Conservation (phyloP, 64 coral and sea anemone genomes). For the Platygyra sinensis region DNA sequence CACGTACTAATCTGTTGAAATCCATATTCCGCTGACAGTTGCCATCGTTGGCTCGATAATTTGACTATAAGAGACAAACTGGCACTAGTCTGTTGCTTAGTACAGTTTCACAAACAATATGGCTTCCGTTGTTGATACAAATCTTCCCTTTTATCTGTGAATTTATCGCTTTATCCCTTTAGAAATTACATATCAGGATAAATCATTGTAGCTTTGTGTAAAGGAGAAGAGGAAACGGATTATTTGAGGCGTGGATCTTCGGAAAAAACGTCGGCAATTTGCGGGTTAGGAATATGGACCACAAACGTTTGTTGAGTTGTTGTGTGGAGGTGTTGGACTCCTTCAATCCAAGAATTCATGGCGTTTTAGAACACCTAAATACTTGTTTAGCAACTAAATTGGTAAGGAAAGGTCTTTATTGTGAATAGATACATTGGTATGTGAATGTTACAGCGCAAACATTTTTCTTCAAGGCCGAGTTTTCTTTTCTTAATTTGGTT, state of each 20-base stretch:
- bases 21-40: slow-evolving; percentile 17
- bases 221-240: not conserved
- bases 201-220: not conserved
- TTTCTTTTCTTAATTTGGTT: not conserved
- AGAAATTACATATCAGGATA: not conserved
- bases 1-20: no score
- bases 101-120: slow-evolving; percentile 30
- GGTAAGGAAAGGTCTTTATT: slow-evolving; percentile 24
- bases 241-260: not conserved
- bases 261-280: no score
- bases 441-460: not conserved
- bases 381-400: slow-evolving; percentile 53
- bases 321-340: slow-evolving; percentile 70
- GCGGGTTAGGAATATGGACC: slow-evolving; percentile 34
- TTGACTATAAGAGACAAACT: not conserved
- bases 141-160: not conserved
- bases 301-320: slow-evolving; percentile 65
- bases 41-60: not conserved
- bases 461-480: no score
- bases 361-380: slow-evolving; percentile 69
- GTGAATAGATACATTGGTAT: not conserved
- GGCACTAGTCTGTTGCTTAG: slow-evolving; percentile 39
- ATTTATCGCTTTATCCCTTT: not conserved
- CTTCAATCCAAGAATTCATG: slow-evolving; percentile 76
- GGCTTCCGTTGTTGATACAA: not conserved